A percentile compares a stretch with the other conserved stretches of the same genome.
Conservation (phyloP, 1,140 invertebrate species). For the Halesus radiatus region DNA sequence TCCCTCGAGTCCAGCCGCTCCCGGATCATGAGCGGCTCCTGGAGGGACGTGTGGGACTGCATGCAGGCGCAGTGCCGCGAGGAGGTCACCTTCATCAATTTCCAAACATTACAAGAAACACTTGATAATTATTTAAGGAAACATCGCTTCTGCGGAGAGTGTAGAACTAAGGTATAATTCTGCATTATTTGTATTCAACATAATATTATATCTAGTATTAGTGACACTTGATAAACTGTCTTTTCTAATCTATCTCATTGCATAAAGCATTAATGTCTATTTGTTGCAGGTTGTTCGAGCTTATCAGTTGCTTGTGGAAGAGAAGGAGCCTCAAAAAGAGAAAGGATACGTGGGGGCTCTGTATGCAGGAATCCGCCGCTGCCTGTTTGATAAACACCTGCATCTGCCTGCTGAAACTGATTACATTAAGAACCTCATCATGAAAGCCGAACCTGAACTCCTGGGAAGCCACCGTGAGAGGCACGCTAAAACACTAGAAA, state of each 20-base stretch:
- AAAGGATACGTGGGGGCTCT: slow-evolving; percentile 90
- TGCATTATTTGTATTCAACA: no score
- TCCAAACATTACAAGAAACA: slow-evolving; percentile 84
- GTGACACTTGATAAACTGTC: neutral
- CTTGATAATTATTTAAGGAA: slow-evolving; percentile 91
- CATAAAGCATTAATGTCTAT: no score
- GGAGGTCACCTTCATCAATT: slow-evolving; percentile 89
- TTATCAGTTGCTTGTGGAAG: slow-evolving; percentile 88
- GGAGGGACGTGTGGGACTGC: slow-evolving; percentile 89
- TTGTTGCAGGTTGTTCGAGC: slow-evolving; percentile 76
- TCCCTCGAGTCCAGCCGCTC: slow-evolving; percentile 88
- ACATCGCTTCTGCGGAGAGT: slow-evolving; percentile 93
- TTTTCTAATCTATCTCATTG: neutral
- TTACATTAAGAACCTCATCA: slow-evolving; percentile 89
- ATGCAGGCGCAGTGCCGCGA: slow-evolving; percentile 87
- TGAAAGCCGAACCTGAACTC: slow-evolving; percentile 89
- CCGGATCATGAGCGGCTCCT: slow-evolving; percentile 76
- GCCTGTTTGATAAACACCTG: slow-evolving; percentile 87
- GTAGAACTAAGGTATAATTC: slow-evolving; percentile 85
- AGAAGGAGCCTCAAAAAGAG: slow-evolving; percentile 85
- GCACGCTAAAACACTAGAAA: slow-evolving; percentile 94
- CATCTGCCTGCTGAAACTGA: slow-evolving; percentile 89
- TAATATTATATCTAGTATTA: no score
- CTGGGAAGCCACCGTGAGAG: slow-evolving; percentile 87
- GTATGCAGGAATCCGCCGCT: slow-evolving; percentile 89